Percentiles rank a stretch among this genome's conserved stretches.
Conservation (phyloP, 2,797 vertebrate genomes). For the Sebastes cheni region DNA sequence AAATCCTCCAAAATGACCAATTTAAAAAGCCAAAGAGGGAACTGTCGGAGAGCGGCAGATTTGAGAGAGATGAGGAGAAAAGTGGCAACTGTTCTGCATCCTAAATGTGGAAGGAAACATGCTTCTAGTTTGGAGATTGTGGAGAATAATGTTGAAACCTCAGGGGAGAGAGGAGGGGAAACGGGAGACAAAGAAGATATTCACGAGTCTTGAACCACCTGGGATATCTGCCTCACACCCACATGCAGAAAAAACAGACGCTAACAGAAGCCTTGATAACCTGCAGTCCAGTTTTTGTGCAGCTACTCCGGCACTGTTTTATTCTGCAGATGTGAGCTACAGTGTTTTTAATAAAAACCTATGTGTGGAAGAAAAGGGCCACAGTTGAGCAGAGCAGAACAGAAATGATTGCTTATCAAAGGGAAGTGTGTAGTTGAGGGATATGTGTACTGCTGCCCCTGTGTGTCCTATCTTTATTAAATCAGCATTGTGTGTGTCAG, state of each 20-base stretch:
- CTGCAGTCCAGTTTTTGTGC: neutral
- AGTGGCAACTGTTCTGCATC: constrained; percentile 1
- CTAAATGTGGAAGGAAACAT: constrained; percentile 10
- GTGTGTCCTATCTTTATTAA: constrained; percentile 65
- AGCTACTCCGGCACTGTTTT: neutral
- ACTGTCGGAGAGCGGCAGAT: constrained; percentile 6
- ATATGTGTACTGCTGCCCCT: neutral
- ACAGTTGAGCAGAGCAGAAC: constrained; percentile 27
- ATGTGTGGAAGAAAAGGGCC: constrained; percentile 6
- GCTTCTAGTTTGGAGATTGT: constrained; percentile 38
- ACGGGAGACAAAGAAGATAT: constrained; percentile 57
- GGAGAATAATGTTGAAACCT: constrained; percentile 47
- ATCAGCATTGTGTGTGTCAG: constrained; percentile 44
- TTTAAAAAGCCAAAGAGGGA: constrained; percentile 29
- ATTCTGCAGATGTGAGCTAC: constrained; percentile 17
- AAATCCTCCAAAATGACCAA: constrained; percentile 35
- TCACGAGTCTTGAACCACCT: constrained; percentile 50
- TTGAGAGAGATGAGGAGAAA: constrained; percentile 1
- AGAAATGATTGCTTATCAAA: constrained; percentile 55
- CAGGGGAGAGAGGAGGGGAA: constrained; percentile 22
- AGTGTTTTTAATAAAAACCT: constrained; percentile 47
- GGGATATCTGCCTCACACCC: constrained; percentile 11
- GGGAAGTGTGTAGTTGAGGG: constrained; percentile 31
- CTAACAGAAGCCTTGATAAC: constrained; percentile 3
- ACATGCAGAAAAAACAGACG: neutral